These are phyloP conservation scores for Steinernema hermaphroditum DNA, from an alignment of 2,888 invertebrate species.

Conservation along the genomic window DNA sequence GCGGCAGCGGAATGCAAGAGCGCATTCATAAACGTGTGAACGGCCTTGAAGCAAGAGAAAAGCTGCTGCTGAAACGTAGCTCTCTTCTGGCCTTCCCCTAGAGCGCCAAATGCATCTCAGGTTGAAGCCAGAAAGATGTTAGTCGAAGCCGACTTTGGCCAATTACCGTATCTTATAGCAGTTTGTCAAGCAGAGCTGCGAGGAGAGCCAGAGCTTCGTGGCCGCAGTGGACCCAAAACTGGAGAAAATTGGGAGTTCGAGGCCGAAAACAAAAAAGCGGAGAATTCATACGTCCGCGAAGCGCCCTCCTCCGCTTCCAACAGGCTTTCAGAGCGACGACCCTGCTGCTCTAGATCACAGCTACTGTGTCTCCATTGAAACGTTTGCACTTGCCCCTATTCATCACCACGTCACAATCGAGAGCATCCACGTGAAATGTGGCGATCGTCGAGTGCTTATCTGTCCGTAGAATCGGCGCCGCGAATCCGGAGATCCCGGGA, in stretches of 20 bases:
- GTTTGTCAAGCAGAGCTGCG: no score
- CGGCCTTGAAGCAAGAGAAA: no score
- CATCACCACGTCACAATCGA: background rate
- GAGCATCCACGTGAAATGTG: background rate
- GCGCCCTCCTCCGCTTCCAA: background rate
- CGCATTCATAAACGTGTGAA: conserved; percentile 9
- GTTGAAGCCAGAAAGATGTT: no score
- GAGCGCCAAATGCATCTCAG: no score
- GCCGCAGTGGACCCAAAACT: no score
- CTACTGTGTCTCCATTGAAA: background rate
- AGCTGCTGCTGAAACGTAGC: no score
- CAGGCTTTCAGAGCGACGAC: background rate
- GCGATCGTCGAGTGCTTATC: background rate
- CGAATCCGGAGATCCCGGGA: background rate
- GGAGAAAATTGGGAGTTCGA: background rate
- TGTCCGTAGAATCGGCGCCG: background rate
- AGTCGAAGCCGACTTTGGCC: no score
- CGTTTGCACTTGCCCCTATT: background rate
- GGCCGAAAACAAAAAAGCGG: background rate
- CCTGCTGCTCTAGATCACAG: background rate
- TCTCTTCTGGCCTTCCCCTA: no score
- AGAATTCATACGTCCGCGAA: background rate
- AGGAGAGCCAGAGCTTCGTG: no score
- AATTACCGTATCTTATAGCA: no score
- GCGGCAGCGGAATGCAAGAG: background rate